Conservation (phyloP, 2,888 invertebrate species). For the Dynastes maya region DNA sequence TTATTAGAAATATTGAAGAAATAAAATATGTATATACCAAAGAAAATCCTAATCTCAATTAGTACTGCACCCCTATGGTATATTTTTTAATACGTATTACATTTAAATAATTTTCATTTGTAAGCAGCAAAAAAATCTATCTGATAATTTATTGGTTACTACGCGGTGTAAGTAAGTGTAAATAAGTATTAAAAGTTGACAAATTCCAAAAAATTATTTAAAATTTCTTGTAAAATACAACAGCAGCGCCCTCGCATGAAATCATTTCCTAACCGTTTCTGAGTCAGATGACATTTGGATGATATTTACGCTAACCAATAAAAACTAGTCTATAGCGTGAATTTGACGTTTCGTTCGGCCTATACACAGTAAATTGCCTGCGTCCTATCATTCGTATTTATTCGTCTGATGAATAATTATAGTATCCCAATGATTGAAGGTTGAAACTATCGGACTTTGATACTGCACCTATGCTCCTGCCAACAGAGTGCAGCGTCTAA, state of each 20-base stretch:
- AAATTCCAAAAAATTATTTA: neutral
- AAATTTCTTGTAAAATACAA: too few relatives aligned
- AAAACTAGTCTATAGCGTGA: neutral
- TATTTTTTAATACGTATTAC: too few relatives aligned
- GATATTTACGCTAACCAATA: conserved; percentile 22
- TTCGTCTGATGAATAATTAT: conserved; percentile 9
- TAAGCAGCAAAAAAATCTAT: neutral
- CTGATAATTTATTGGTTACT: too few relatives aligned
- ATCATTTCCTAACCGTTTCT: neutral
- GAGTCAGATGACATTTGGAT: neutral
- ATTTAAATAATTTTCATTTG: too few relatives aligned
- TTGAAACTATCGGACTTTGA: conserved; percentile 46
- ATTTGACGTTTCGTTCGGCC: conserved; percentile 18
- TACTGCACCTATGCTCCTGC: conserved; percentile 16
- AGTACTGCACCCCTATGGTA: too few relatives aligned
- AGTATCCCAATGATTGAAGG: conserved; percentile 33
- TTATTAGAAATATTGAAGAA: too few relatives aligned
- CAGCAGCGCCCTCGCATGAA: neutral
- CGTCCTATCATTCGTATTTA: neutral
- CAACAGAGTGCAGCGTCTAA: neutral
- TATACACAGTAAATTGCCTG: neutral
- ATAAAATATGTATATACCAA: too few relatives aligned
- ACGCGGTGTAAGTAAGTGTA: neutral
- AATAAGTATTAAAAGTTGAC: neutral
- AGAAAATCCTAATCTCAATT: too few relatives aligned